These are phyloP conservation scores for Ormyrus thymus DNA, from an alignment of 2,888 invertebrate species.

Conservation along the genomic window DNA sequence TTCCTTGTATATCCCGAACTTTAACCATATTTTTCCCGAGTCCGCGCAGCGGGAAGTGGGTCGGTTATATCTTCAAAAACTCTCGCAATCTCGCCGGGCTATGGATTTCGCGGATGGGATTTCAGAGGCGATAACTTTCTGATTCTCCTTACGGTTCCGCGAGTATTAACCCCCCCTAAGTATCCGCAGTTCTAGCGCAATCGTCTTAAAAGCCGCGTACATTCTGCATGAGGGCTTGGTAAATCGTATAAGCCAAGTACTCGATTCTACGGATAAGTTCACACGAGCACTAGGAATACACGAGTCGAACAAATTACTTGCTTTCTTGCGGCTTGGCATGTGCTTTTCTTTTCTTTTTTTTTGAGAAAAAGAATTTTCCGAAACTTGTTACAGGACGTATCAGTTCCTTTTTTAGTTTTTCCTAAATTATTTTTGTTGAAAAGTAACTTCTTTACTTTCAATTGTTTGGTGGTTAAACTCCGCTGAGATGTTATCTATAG, in stretches of 20 bases:
- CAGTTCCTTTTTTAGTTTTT: too few species aligned
- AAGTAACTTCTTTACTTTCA: too few species aligned
- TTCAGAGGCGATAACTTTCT: slow-evolving; percentile 12
- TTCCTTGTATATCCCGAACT: not conserved
- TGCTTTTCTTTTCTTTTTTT: too few species aligned
- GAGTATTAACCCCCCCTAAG: not conserved
- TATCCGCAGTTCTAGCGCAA: not conserved
- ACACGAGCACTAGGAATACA: too few species aligned
- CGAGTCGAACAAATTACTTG: too few species aligned
- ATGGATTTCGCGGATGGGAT: not conserved
- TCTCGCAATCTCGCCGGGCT: not conserved
- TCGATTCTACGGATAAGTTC: not conserved
- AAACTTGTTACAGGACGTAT: too few species aligned
- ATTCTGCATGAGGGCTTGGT: not conserved
- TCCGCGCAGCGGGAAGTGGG: not conserved
- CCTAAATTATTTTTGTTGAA: too few species aligned
- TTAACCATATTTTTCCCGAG: not conserved
- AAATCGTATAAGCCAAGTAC: not conserved
- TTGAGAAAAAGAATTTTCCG: too few species aligned
- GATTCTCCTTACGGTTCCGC: not conserved
- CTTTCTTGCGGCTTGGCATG: too few species aligned
- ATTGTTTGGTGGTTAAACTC: too few species aligned
- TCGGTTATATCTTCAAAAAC: not conserved
- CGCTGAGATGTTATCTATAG: too few species aligned
- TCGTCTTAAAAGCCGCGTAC: slow-evolving; percentile 25